These are phyloP conservation scores for Aplochiton taeniatus DNA, from an alignment of 2,797 vertebrate genomes.

Conservation along the genomic window DNA sequence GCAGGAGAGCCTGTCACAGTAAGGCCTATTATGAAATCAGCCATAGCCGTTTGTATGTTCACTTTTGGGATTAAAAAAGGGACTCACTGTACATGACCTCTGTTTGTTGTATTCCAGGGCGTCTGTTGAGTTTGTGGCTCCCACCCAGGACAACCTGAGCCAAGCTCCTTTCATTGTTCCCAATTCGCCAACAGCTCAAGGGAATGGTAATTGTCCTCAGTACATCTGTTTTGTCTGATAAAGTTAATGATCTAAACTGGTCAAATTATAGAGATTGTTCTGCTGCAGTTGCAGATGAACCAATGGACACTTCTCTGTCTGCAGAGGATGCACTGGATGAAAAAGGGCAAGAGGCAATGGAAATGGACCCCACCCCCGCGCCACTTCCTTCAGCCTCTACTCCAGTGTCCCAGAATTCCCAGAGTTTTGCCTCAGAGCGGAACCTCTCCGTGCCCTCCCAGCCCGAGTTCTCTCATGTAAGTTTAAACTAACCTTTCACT, in stretches of 20 bases:
- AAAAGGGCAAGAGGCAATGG: conserved; percentile 62
- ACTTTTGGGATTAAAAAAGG: not conserved
- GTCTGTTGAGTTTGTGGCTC: conserved; percentile 78
- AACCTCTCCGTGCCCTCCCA: conserved; percentile 84
- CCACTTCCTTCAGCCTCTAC: conserved; percentile 79
- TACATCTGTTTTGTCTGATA: not conserved
- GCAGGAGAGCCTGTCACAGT: conserved; percentile 84
- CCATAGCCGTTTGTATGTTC: not conserved
- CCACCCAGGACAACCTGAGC: conserved; percentile 77
- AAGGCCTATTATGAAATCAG: conserved; percentile 52
- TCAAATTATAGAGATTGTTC: conserved; percentile 13
- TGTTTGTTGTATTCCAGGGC: conserved; percentile 64
- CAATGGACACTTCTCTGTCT: conserved; percentile 75
- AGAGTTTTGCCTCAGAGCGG: conserved; percentile 71
- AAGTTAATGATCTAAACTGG: not conserved
- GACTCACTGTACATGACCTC: not conserved
- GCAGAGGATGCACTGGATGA: conserved; percentile 53
- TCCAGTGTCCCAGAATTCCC: conserved; percentile 81
- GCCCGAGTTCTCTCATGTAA: conserved; percentile 92
- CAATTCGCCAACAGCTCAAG: conserved; percentile 85
- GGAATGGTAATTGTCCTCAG: conserved; percentile 52
- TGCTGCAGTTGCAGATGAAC: conserved; percentile 67
- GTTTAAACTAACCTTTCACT: conserved; percentile 31
- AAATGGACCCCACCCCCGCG: conserved; percentile 54
- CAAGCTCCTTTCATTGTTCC: conserved; percentile 83